Base-by-base conservation (phyloP, 2,888 invertebrate species). In the Escarpia spicata region DNA sequence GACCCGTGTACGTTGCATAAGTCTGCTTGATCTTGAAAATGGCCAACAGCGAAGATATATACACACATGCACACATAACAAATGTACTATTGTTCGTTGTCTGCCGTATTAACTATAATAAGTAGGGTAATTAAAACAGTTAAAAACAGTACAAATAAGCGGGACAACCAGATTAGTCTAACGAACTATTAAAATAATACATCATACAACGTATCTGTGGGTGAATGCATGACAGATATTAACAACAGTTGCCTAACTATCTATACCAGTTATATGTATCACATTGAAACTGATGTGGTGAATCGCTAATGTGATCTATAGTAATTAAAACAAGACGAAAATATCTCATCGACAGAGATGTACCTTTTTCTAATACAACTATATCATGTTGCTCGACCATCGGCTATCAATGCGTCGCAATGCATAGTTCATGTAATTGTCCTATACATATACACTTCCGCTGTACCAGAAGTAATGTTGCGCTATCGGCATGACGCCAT, bases 391-490 rank as follows among this genome's bases (percentile, higher is more conserved):
- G n/a, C 6, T 75, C 75, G 75, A 75, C 9, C 52, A 9, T 9
- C 52, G 15, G 1, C 9, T 52, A 52, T 75, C 75, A 75, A 75
- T 19, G 19, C 19, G 75, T 75, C 75, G 6, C 26, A 19, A 75
- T 75, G 75, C 75, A 75, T 75, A 75, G 75, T 75, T 75, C 75
- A 75, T 75, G 75, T 75, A 75, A n/a, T 75, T 75, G 19, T 75
- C 6, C 75, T 75, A 26, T 52, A 12, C 52, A 52, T 75, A 75
- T 75, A 75, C 75, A 26, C 75, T 75, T 19, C n/a, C 75, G 75
- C n/a, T 75, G 2, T 75, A 52, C 52, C 52, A 9, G 52, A 52
- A 75, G 75, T 75, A 26, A 75, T 4, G 75, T 75, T 6, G 19
- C 3, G 75, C 75, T 26, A n/a, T 75, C 19, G n/a, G 52, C 52